phyloP scores from a whole-genome alignment of 2,113 vertebrate species.

The Maccullochella peelii region DNA sequence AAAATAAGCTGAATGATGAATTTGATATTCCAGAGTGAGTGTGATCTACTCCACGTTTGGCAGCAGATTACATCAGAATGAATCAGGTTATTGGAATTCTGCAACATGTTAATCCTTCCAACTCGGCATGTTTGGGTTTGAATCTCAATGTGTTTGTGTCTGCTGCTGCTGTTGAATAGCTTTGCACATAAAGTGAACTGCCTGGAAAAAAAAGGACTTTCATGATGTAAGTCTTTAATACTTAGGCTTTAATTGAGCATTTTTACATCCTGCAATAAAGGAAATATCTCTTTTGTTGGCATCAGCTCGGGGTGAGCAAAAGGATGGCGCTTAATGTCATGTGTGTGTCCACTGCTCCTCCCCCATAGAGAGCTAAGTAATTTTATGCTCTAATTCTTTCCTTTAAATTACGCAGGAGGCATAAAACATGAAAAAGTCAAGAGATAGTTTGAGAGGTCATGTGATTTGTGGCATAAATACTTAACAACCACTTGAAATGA shows the following conservation, averaged over 20 bases:
- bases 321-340: slow-evolving; percentile 58
- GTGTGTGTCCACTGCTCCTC: slow-evolving; percentile 65
- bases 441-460: slow-evolving; percentile 78
- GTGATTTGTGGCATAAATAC: slow-evolving; percentile 76
- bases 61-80: slow-evolving; percentile 39
- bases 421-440: slow-evolving; percentile 82
- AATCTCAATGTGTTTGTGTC: slow-evolving; percentile 4
- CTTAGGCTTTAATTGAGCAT: slow-evolving; percentile 16
- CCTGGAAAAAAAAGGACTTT: slow-evolving; percentile 15
- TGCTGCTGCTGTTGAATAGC: slow-evolving; percentile 12
- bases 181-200: slow-evolving; percentile 12
- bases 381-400: slow-evolving; percentile 84
- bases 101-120: slow-evolving; percentile 30
- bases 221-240: slow-evolving; percentile 26
- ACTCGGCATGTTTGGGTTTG: background rate
- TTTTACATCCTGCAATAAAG: slow-evolving; percentile 25
- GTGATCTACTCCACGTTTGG: slow-evolving; percentile 25
- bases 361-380: slow-evolving; percentile 61
- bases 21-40: slow-evolving; percentile 11
- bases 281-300: slow-evolving; percentile 53
- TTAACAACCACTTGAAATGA: slow-evolving; percentile 72
- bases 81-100: slow-evolving; percentile 45
- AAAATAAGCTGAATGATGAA: slow-evolving; percentile 4
- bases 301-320: slow-evolving; percentile 39
- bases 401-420: slow-evolving; percentile 82